Evolutionary conservation across 2,113 vertebrate species (phyloP), one percentile per base, ranked within the genome.

Genomic region (Pedetes capensis): DNA sequence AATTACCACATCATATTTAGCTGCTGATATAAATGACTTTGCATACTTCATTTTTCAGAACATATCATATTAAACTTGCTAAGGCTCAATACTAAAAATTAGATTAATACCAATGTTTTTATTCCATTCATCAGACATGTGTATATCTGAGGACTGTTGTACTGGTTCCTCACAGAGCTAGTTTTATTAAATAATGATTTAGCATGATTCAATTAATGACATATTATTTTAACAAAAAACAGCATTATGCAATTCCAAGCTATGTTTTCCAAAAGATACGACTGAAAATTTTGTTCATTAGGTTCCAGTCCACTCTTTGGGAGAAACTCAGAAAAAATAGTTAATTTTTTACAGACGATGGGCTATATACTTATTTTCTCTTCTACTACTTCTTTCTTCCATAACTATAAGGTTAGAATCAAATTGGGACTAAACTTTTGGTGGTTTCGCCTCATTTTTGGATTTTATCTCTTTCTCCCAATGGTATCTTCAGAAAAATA

Each of bases 161-260:
- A 69, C 25, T 81, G 14, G 4, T 68, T 68, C 18, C 25, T 47
- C 51, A n/a, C 7, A 55, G 25, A 55, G 82, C 29, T 55, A 74
- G 10, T 80, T 68, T 80, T 68, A 83, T 89, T 96, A 93, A 96
- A 89, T 27, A 44, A 11, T 80, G 22, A 91, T 68, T 89, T 79
- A 51, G 8, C 68, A 5, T 34, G 79, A 80, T 91, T 84, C 16
- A n/a, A 81, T 84, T 86, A 76, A 22, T 20, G 1, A n/a, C 44
- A 44, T 39, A 55, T 72, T 44, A 74, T 86, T n/a, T n/a, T n/a
- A n/a, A n/a, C n/a, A 94, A 83, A 32, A 89, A 87, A 80, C 1
- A 44, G 32, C 3, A 37, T 34, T 76, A 44, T 51, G 4, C 27
- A 93, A 75, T 87, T 87, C 25, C 82, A 76, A 93, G 32, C 8